Conservation (phyloP, 1,140 invertebrate genomes). For the Rhopalosiphum padi region DNA sequence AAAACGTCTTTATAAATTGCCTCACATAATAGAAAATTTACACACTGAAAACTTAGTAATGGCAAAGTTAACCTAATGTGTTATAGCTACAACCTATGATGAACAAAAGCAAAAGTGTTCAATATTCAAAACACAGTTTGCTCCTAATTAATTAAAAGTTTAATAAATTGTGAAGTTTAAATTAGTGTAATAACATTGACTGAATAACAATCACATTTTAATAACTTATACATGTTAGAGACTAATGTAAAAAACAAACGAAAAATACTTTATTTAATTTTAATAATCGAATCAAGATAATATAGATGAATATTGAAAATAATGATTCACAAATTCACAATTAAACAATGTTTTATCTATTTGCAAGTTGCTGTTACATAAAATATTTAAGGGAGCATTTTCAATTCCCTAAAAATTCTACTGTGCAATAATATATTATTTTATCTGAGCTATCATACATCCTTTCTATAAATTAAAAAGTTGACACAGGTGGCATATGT, state of each 20-base stretch:
- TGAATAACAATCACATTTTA: background rate
- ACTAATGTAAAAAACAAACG: background rate
- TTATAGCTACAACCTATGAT: background rate
- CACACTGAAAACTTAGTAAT: background rate
- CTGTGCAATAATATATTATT: background rate
- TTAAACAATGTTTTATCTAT: background rate
- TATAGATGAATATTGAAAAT: background rate
- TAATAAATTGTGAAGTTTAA: background rate
- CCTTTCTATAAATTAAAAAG: background rate
- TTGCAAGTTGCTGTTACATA: background rate
- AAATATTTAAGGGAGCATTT: background rate
- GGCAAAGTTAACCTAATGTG: background rate
- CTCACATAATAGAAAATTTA: background rate
- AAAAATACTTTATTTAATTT: background rate
- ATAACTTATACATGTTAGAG: background rate
- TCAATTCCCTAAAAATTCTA: background rate
- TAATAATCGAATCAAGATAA: background rate
- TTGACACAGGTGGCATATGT: background rate
- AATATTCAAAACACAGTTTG: background rate
- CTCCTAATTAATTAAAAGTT: constrained; percentile 17
- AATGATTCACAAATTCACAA: background rate
- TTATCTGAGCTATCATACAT: background rate
- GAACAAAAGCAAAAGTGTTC: constrained; percentile 12
- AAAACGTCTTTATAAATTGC: background rate
- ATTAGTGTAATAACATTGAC: constrained; percentile 2